Conservation (phyloP, 2,797 vertebrate species). For the Xyrichtys novacula region DNA sequence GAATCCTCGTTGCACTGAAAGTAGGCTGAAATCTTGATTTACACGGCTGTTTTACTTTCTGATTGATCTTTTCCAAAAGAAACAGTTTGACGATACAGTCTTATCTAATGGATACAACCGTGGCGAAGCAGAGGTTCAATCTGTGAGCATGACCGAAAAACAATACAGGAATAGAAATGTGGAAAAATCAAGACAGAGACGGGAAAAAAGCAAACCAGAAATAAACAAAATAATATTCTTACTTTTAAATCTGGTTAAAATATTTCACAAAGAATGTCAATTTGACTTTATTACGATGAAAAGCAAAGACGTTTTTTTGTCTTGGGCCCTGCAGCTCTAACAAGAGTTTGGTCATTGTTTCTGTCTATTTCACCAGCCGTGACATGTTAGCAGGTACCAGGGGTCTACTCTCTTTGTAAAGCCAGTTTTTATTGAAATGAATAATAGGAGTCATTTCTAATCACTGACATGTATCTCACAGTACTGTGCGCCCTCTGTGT, state of each 20-base stretch:
- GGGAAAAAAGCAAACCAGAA: not conserved
- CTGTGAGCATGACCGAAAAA: not conserved
- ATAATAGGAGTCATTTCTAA: slow-evolving; percentile 18
- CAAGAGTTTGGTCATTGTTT: not conserved
- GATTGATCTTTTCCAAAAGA: not conserved
- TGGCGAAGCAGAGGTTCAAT: not conserved
- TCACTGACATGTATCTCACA: slow-evolving; percentile 15
- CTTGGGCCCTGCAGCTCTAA: not conserved
- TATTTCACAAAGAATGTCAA: too few relatives aligned
- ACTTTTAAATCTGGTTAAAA: too few relatives aligned
- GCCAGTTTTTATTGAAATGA: slow-evolving; percentile 21
- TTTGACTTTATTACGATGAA: too few relatives aligned
- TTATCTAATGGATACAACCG: not conserved
- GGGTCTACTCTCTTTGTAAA: slow-evolving; percentile 7
- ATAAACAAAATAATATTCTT: too few relatives aligned
- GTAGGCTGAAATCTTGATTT: not conserved
- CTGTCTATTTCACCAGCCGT: not conserved
- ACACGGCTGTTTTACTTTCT: not conserved
- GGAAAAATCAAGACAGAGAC: not conserved
- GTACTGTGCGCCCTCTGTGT: slow-evolving; percentile 29
- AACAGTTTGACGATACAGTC: not conserved
- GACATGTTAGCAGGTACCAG: not conserved
- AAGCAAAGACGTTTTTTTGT: too few relatives aligned
- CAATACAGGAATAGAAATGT: not conserved
- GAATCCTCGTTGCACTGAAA: slow-evolving; percentile 60